Evolutionary conservation across 2,888 invertebrate species (phyloP), one percentile per base, ranked within the genome.

Genomic region (Apodemia hepburni): DNA sequence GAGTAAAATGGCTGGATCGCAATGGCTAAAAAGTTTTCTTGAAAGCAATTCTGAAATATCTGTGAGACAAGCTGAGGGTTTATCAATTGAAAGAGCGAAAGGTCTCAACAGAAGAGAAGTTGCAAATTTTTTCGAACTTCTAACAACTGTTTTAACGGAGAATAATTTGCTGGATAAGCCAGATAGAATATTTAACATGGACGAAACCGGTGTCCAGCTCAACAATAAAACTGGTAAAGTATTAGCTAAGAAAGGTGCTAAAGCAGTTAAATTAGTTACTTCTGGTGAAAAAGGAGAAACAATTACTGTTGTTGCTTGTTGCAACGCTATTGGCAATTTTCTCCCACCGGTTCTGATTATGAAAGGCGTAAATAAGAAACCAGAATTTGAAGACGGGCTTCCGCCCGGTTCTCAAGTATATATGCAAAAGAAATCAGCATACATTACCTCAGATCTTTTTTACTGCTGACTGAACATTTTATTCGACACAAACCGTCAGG

Each of bases 161-260:
- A 42, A 42, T 68, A 65, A 73, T 66, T 68, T 76, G 58, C 12
- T 71, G 61, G 66, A 70, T 64, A 70, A 74, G 61, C 77, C 73
- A 7, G 70, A 69, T 7, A 54, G 68, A 63, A 75, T 84, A 35
- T 85, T 70, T 57, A 85, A 83, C 68, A 69, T 77, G 64, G 81
- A 80, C 66, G 80, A 84, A 69, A 77, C 72, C 29, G 80, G 79
- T 4, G 64, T 80, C 6, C 79, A 80, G 62, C 69, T 79, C 5
- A 83, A 83, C 33, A 80, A 81, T 67, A 76, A 74, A 66, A 73
- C 79, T 47, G 73, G 75, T 9, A 49, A 49, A 9, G 49, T 49
- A 18, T 18, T 49, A 18, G 49, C 49, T 2, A 49, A 17, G 49
- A 49, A 49, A 18, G 49, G 49, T 49, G 11, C 58, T 35, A n/a